Conservation (phyloP, 2,113 vertebrate species). For the Mirounga angustirostris region DNA sequence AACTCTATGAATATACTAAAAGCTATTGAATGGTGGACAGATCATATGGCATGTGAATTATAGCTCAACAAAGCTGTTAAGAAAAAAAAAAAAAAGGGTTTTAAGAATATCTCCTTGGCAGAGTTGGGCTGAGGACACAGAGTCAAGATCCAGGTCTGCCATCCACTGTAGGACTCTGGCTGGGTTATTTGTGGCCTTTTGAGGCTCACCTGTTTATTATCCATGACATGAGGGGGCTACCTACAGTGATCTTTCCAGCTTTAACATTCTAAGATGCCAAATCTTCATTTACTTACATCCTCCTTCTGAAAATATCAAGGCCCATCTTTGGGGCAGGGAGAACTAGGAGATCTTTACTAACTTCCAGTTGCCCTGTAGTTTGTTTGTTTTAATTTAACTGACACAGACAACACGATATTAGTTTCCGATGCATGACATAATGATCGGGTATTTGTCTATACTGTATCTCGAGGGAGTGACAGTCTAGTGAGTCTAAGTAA, state of each 20-base stretch:
- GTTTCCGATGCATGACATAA: neutral
- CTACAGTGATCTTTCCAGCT: neutral
- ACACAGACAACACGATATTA: neutral
- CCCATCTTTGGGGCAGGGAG: neutral
- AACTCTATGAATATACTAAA: neutral
- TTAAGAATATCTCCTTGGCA: neutral
- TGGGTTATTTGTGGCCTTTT: neutral
- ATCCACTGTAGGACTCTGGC: rapidly evolving
- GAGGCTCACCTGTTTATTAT: neutral
- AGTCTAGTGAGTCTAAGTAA: neutral
- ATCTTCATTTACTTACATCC: neutral
- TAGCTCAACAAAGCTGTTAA: neutral
- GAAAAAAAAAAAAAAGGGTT: neutral
- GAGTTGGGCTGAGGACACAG: neutral
- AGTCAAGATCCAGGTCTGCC: neutral
- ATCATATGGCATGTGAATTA: too few relatives aligned
- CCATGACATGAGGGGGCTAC: neutral
- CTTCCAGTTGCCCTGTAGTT: neutral
- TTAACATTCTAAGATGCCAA: too few relatives aligned
- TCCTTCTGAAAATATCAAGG: neutral
- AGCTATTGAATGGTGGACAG: neutral
- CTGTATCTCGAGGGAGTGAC: neutral
- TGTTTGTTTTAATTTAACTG: neutral
- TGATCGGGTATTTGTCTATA: neutral
- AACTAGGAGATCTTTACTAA: neutral